phyloP scores from a whole-genome alignment of 2,113 vertebrate genomes.

The Murina feae region DNA sequence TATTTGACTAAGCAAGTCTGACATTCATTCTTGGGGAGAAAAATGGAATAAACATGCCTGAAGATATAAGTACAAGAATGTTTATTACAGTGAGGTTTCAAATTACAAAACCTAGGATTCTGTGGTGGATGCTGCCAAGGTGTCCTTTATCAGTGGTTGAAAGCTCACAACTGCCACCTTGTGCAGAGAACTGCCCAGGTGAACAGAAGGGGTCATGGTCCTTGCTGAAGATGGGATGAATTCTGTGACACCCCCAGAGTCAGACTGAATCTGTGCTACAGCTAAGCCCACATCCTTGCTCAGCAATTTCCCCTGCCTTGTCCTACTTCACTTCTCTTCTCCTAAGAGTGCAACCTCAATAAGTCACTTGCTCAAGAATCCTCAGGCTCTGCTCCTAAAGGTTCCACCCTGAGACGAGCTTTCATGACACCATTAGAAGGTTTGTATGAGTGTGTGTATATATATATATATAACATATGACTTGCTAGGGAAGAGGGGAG shows the following conservation, averaged over 20 bases:
- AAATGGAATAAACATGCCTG: background rate
- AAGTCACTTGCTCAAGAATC: background rate
- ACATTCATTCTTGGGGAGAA: background rate
- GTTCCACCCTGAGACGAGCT: background rate
- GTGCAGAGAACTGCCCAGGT: background rate
- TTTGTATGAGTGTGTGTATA: background rate
- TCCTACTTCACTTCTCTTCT: background rate
- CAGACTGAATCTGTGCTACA: background rate
- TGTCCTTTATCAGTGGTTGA: background rate
- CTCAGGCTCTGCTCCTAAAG: background rate
- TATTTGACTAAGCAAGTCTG: background rate
- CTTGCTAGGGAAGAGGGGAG: background rate
- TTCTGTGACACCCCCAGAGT: background rate
- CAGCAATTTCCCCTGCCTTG: background rate
- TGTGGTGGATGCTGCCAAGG: background rate
- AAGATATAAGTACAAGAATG: background rate
- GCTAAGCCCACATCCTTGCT: background rate
- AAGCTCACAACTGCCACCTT: background rate
- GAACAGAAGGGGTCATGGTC: rapidly evolving
- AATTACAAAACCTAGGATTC: background rate
- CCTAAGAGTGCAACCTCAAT: background rate
- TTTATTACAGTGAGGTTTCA: background rate
- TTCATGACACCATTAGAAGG: background rate
- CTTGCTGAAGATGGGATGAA: background rate
- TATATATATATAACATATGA: background rate